Percentiles rank a stretch among this genome's conserved stretches.
phyloP scores from a whole-genome alignment of 2,113 vertebrate genomes.

The Sporophila hypoxantha region DNA sequence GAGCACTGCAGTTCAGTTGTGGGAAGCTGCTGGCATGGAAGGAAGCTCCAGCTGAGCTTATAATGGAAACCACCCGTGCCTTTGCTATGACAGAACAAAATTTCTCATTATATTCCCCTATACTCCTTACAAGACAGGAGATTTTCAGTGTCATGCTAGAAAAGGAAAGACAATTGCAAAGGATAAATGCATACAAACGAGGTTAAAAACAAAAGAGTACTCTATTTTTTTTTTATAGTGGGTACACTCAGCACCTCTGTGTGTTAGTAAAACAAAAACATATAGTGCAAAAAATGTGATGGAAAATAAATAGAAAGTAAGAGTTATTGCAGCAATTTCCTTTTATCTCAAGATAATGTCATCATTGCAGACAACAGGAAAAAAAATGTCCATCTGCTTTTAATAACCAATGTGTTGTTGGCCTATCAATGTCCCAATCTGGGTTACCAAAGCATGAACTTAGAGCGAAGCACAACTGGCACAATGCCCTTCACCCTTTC shows the following conservation, averaged over 20 bases:
- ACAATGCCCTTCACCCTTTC: background rate
- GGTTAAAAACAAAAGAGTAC: background rate
- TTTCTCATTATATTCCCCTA: conserved; percentile 1
- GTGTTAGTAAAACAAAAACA: conserved; percentile 13
- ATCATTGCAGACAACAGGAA: background rate
- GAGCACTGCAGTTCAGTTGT: background rate
- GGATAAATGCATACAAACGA: background rate
- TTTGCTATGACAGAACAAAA: background rate
- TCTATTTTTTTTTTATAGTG: background rate
- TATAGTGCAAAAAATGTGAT: conserved; percentile 15
- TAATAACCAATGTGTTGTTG: background rate
- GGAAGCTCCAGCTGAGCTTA: conserved; percentile 37
- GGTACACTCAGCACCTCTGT: background rate
- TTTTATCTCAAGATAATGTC: conserved; percentile 44
- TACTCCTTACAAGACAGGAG: background rate
- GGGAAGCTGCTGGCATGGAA: conserved; percentile 39
- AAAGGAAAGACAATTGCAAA: background rate
- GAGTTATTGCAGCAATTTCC: conserved; percentile 33
- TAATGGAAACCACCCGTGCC: conserved; percentile 36
- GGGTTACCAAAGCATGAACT: background rate
- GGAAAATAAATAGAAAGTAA: conserved; percentile 31
- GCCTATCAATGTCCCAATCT: background rate
- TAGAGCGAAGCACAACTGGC: background rate
- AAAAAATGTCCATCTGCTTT: conserved; percentile 19
- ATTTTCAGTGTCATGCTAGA: background rate